Conservation (phyloP, 2,888 invertebrate species). For the Pyralis farinalis region DNA sequence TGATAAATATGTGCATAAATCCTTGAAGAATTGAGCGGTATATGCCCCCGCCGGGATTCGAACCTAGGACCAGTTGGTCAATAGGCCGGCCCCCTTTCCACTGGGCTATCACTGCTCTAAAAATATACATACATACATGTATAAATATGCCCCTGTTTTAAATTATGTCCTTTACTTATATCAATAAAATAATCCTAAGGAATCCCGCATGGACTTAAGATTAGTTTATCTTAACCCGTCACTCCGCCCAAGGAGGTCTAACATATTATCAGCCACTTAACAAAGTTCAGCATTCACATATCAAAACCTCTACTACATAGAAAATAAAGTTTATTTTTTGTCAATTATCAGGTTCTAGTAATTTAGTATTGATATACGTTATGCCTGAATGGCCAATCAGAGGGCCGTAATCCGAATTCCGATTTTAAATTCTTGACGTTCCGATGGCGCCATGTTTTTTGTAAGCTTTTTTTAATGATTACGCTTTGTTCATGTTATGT, state of each 20-base stretch:
- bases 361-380: slow-evolving; percentile 33
- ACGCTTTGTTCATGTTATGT: slow-evolving; percentile 21
- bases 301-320: not conserved
- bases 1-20: too few species aligned
- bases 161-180: slow-evolving; percentile 12
- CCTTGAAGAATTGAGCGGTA: too few species aligned
- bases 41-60: too few species aligned
- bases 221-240: slow-evolving; percentile 48
- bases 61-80: too few species aligned
- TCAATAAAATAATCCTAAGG: slow-evolving; percentile 33
- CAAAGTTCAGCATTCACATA: slow-evolving; percentile 16
- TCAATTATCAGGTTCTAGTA: slow-evolving; percentile 1
- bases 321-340: slow-evolving; percentile 7
- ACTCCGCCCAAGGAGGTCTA: slow-evolving; percentile 40
- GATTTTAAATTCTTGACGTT: slow-evolving; percentile 51
- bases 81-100: too few species aligned
- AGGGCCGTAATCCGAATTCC: slow-evolving; percentile 42
- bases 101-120: too few species aligned
- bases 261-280: slow-evolving; percentile 34
- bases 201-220: slow-evolving; percentile 33
- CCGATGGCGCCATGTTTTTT: slow-evolving; percentile 47
- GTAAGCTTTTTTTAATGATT: slow-evolving; percentile 23
- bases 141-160: too few species aligned
- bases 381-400: slow-evolving; percentile 50
- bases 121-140: too few species aligned